Conservation (phyloP, 2,888 invertebrate species). For the Clitarchus hookeri region DNA sequence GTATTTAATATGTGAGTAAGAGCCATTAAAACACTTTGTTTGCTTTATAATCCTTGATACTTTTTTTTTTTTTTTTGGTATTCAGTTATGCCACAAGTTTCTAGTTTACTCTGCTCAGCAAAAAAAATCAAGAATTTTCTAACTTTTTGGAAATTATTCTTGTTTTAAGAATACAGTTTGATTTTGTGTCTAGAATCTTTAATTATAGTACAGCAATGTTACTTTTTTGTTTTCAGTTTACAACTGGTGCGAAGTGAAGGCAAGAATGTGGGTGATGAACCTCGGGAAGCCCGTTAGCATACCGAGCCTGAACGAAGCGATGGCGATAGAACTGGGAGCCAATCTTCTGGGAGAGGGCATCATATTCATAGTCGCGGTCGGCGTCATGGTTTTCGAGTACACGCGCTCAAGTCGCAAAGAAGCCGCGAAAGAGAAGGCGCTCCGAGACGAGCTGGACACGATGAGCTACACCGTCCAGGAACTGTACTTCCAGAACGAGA, state of each 20-base stretch:
- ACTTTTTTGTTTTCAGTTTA: conserved; percentile 64
- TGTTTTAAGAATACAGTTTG: no score
- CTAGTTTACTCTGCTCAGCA: no score
- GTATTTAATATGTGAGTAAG: no score
- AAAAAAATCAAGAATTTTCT: no score
- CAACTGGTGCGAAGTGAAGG: conserved; percentile 91
- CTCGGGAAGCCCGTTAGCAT: conserved; percentile 88
- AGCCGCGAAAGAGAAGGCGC: conserved; percentile 73
- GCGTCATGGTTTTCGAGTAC: conserved; percentile 79
- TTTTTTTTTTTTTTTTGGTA: no score
- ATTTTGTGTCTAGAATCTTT: no score
- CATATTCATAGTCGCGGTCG: conserved; percentile 84
- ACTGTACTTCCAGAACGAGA: conserved; percentile 72
- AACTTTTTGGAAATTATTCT: no score
- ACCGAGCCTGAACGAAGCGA: conserved; percentile 81
- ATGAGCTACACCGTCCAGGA: conserved; percentile 70
- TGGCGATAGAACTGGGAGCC: conserved; percentile 94
- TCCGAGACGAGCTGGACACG: conserved; percentile 67
- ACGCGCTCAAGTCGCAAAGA: conserved; percentile 76
- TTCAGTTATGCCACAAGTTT: no score
- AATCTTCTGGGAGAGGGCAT: conserved; percentile 90
- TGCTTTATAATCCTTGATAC: no score
- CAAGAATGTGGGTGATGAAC: conserved; percentile 93
- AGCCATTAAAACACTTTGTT: no score
- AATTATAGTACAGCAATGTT: background rate